Percentiles rank a stretch among this genome's conserved stretches.
Conservation (phyloP, 23 tunicate genomes). For the Ciona savignyi region DNA sequence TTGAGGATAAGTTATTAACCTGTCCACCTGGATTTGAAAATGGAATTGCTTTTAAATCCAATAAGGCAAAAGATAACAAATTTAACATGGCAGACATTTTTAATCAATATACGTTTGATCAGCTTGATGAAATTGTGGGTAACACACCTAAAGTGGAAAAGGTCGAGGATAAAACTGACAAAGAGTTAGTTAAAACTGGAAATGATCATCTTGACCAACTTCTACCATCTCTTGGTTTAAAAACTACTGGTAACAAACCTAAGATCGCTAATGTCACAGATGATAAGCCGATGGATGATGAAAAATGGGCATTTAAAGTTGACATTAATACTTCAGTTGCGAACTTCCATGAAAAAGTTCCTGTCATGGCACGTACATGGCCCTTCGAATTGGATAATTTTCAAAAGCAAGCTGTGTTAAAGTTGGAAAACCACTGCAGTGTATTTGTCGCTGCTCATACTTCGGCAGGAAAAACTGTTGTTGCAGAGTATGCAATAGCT, state of each 20-base stretch:
- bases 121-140: neutral
- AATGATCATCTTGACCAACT: neutral
- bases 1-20: slow-evolving; percentile 29
- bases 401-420: slow-evolving; percentile 86
- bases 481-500: slow-evolving; percentile 97
- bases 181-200: neutral
- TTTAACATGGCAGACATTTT: slow-evolving; percentile 20
- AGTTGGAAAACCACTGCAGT: slow-evolving; percentile 66
- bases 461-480: slow-evolving; percentile 99
- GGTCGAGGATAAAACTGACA: neutral
- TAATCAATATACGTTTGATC: slow-evolving; percentile 3
- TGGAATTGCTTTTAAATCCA: slow-evolving; percentile 28
- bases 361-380: slow-evolving; percentile 85
- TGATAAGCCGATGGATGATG: slow-evolving; percentile 5
- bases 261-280: neutral
- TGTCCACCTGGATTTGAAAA: slow-evolving; percentile 69
- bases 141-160: neutral
- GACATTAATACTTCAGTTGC: slow-evolving; percentile 41
- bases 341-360: slow-evolving; percentile 49
- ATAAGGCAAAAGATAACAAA: neutral
- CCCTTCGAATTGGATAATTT: slow-evolving; percentile 91
- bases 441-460: slow-evolving; percentile 99
- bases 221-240: neutral
- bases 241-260: neutral
- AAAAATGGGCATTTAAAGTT: slow-evolving; percentile 66